Base-by-base conservation (phyloP, 2,797 vertebrate genomes). In the Sciaenops ocellatus region DNA sequence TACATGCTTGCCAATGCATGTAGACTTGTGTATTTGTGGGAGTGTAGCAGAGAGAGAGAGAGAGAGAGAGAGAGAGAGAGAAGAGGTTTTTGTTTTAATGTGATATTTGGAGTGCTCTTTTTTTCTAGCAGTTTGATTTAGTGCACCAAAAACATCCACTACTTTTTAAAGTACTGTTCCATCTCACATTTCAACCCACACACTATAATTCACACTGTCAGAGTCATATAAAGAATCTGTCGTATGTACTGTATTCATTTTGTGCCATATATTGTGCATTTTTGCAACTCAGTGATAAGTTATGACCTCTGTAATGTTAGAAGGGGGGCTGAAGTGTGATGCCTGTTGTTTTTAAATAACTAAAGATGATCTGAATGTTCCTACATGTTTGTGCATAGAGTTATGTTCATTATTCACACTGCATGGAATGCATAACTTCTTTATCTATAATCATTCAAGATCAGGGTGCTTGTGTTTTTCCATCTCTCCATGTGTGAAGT, bases 381-480 rank as follows among this genome's bases (percentile, higher is more conserved):
- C 47, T 80, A 61, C 87, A 79, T 85, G 89, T 88, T 77, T 83
- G 51, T 57, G 73, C 76, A 52, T 75, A 11, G 61, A 72, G 78
- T 70, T 87, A 80, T 79, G 87, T 69, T 85, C 87, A 77, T 83
- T 85, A 86, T 87, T 88, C 86, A 82, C 59, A 17, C 54, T 70
- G 34, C 34, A 38, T 9, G 90, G 92, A 92, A 93, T 91, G 91
- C 84, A 86, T 56, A 90, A 78, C 84, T 81, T 80, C 60, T 84
- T 77, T 89, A 90, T 91, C 90, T 85, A 76, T 82, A 66, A 86
- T 87, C 91, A 84, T 85, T 24, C 75, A 44, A 57, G 85, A 83
- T 83, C 77, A 54, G 69, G 77, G 85, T 67, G 66, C 55, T 59
- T 55, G 77, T 88, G 85, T 87, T 86, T 91, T 88, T 63, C 82